Conservation (phyloP, 2,113 vertebrate genomes). For the Todiramphus saurophagus region DNA sequence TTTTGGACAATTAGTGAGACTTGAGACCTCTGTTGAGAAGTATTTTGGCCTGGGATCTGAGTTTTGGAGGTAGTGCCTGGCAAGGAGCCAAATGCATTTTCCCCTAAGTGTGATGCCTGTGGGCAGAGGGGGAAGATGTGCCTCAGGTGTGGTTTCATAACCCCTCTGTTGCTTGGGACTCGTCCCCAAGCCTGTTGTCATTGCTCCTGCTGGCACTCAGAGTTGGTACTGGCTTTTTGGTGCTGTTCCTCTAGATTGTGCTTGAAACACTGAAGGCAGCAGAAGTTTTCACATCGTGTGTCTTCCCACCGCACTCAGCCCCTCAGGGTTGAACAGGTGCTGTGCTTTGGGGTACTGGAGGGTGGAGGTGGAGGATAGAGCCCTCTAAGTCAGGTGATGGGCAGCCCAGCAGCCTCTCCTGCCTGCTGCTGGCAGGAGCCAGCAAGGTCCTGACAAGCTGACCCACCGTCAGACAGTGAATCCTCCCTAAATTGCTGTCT, state of each 20-base stretch:
- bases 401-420: neutral
- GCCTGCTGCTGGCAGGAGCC: neutral
- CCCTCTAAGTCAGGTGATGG: neutral
- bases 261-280: neutral
- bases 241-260: rapidly evolving
- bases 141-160: neutral
- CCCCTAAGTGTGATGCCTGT: rapidly evolving
- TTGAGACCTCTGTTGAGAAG: neutral
- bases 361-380: neutral
- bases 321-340: rapidly evolving
- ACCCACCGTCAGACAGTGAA: rapidly evolving
- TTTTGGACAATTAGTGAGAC: neutral
- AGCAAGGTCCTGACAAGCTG: neutral
- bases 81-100: neutral
- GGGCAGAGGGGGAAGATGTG: neutral
- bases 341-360: neutral
- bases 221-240: rapidly evolving
- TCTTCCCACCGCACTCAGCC: neutral
- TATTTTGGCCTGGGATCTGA: neutral
- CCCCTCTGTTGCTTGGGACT: neutral
- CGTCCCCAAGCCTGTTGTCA: rapidly evolving
- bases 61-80: neutral
- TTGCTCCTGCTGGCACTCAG: neutral
- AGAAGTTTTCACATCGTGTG: rapidly evolving
- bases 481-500: neutral